These are phyloP conservation scores for Rhabdomys pumilio DNA, from an alignment of 2,797 vertebrate genomes.

Conservation along the genomic window DNA sequence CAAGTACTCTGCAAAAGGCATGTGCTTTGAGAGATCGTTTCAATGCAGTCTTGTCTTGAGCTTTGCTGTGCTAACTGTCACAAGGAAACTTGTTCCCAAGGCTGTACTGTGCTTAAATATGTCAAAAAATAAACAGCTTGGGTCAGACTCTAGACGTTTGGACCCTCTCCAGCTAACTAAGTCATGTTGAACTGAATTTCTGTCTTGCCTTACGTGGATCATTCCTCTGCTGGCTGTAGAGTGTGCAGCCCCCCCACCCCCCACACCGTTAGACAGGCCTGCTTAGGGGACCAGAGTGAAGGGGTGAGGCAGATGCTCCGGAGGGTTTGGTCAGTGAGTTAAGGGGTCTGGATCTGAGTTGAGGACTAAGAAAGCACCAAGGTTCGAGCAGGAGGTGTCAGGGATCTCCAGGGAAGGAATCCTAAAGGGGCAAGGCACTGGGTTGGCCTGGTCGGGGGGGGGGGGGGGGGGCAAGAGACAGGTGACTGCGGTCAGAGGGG, in stretches of 20 bases:
- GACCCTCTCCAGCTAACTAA: not conserved
- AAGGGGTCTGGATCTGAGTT: not conserved
- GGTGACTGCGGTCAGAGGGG: not conserved
- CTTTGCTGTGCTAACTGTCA: not conserved
- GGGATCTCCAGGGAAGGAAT: not conserved
- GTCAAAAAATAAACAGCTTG: not conserved
- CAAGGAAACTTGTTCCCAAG: not conserved
- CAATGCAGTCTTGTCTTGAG: not conserved
- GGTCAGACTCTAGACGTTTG: not conserved
- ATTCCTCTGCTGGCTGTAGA: not conserved
- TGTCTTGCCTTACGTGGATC: not conserved
- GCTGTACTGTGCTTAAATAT: not conserved
- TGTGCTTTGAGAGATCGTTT: not conserved
- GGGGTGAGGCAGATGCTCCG: not conserved
- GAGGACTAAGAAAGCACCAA: not conserved
- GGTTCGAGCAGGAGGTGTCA: not conserved
- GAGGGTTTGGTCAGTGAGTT: not conserved
- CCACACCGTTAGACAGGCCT: not conserved
- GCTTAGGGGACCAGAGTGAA: not conserved
- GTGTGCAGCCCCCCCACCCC: too few relatives aligned
- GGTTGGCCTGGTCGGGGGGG: not conserved
- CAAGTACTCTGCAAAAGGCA: not conserved
- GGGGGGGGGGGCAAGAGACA: not conserved
- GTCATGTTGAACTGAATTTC: not conserved
- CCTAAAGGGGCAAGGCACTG: not conserved